phyloP scores from a whole-genome alignment of 2,797 vertebrate species.

The Chrysocyon brachyurus region DNA sequence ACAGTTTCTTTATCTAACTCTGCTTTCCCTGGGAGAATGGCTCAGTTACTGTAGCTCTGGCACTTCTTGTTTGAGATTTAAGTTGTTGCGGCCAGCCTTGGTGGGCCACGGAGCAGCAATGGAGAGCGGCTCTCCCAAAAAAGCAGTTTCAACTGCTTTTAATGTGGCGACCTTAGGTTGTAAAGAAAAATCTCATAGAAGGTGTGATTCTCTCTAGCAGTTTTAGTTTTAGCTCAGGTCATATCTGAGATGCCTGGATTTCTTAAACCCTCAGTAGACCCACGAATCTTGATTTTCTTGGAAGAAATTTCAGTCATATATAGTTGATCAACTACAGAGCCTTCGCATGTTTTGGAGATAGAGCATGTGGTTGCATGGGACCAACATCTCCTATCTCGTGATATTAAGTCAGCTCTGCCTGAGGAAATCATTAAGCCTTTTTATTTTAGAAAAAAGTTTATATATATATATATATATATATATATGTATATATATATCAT shows the following conservation, averaged over 20 bases:
- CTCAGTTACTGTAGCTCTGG: background rate
- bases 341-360: background rate
- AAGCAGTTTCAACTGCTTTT: background rate
- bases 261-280: constrained; percentile 14
- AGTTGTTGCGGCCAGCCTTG: background rate
- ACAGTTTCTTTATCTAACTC: background rate
- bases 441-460: background rate
- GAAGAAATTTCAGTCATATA: background rate
- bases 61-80: background rate
- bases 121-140: background rate
- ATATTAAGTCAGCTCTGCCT: background rate
- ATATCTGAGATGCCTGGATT: constrained; percentile 23
- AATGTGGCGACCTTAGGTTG: background rate
- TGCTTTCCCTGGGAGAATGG: background rate
- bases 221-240: background rate
- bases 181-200: constrained; percentile 34
- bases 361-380: background rate
- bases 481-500: no score
- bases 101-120: background rate
- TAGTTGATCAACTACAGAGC: background rate
- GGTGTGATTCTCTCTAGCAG: background rate
- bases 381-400: background rate
- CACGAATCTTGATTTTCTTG: constrained; percentile 25
- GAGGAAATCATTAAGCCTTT: background rate
- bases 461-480: no score